Conservation (phyloP, 2,113 vertebrate species). For the Urocitellus parryii region DNA sequence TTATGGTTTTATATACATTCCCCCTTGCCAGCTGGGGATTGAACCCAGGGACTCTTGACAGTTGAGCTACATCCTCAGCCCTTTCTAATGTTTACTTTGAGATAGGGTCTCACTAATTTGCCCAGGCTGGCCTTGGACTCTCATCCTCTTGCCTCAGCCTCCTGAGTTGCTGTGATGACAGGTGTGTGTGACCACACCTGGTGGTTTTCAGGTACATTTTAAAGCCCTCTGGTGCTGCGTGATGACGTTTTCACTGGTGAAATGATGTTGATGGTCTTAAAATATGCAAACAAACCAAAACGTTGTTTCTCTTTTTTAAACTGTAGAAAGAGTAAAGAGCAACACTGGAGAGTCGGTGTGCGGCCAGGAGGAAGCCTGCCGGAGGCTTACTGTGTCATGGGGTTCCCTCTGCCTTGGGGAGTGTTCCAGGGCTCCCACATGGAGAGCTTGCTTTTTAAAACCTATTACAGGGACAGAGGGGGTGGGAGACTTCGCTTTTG, state of each 20-base stretch:
- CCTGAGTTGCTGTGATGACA: too few species aligned
- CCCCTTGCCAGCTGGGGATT: too few species aligned
- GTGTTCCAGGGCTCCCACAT: neutral
- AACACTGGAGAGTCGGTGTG: neutral
- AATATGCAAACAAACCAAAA: neutral
- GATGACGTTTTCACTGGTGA: neutral
- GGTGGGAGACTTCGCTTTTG: neutral
- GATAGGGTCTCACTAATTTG: too few species aligned
- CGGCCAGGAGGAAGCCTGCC: fast-evolving
- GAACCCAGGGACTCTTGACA: too few species aligned
- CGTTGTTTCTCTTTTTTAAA: neutral
- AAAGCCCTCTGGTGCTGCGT: neutral
- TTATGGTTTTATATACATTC: neutral
- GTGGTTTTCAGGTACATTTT: neutral
- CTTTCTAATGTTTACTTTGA: too few species aligned
- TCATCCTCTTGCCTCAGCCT: too few species aligned
- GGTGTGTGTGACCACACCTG: too few species aligned
- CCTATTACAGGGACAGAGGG: neutral
- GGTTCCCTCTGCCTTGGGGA: neutral
- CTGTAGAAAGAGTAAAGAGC: neutral
- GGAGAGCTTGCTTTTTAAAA: neutral
- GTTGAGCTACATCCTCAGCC: too few species aligned
- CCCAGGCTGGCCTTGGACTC: too few species aligned
- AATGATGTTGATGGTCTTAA: neutral
- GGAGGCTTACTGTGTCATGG: neutral